A percentile compares a stretch with the other conserved stretches of the same genome.
Conservation (phyloP, 2,113 vertebrate genomes). For the Dryoscopus gambensis region DNA sequence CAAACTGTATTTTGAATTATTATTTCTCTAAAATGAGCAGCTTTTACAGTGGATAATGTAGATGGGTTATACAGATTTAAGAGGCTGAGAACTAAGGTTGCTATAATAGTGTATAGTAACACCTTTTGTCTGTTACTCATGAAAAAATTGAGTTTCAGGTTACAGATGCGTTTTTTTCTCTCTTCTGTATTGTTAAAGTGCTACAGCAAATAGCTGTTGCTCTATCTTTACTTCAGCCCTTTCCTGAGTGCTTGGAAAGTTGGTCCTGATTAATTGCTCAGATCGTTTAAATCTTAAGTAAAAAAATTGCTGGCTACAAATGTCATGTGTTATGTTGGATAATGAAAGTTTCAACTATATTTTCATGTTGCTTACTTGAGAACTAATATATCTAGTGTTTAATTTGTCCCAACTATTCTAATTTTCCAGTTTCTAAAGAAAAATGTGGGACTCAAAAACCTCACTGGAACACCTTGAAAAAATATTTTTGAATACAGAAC, state of each 20-base stretch:
- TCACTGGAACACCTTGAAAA: neutral
- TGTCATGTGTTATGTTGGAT: neutral
- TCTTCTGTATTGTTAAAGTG: neutral
- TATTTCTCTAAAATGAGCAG: neutral
- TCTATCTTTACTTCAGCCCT: neutral
- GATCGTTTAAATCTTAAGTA: neutral
- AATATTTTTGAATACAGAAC: neutral
- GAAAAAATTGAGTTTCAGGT: neutral
- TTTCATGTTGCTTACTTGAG: neutral
- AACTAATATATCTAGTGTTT: neutral
- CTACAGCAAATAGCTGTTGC: neutral
- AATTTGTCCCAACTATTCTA: neutral
- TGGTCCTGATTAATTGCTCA: neutral
- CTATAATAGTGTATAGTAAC: neutral
- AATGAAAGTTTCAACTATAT: neutral
- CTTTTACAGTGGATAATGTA: neutral
- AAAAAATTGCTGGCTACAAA: neutral
- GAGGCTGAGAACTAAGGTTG: neutral
- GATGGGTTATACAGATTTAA: neutral
- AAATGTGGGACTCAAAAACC: neutral
- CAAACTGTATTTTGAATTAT: neutral
- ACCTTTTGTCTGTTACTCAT: neutral
- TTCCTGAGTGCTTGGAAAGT: neutral
- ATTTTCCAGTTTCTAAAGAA: neutral
- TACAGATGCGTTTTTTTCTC: neutral